phyloP scores from a whole-genome alignment of 1,140 invertebrate genomes.

The Brachionus manjavacas region DNA sequence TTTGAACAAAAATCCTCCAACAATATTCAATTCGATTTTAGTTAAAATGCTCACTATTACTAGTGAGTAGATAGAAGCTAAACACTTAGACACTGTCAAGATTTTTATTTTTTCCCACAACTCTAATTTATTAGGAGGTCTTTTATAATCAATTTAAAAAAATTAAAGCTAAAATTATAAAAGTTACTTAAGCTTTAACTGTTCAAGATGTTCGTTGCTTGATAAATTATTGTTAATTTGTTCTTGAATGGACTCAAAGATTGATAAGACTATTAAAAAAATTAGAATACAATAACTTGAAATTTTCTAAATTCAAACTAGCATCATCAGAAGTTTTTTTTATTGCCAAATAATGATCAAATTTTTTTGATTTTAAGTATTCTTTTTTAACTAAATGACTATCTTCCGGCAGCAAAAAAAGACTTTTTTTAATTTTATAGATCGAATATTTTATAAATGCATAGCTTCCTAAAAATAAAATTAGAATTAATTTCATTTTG shows the following conservation, averaged over 20 bases:
- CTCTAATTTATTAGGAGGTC: conserved; percentile 5
- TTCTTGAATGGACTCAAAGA: background rate
- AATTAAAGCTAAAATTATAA: background rate
- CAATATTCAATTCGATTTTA: background rate
- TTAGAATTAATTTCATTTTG: background rate
- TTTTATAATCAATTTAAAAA: background rate
- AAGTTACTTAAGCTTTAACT: conserved; percentile 4
- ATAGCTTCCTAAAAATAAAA: background rate
- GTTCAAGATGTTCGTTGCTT: conserved; percentile 4
- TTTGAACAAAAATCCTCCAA: conserved; percentile 17
- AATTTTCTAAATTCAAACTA: background rate
- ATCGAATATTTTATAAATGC: background rate
- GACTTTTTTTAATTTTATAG: background rate
- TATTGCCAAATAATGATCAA: background rate
- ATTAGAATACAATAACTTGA: background rate
- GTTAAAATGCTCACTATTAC: background rate
- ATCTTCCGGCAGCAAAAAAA: background rate
- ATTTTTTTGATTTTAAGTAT: background rate
- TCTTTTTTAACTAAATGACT: background rate
- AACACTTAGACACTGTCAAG: background rate
- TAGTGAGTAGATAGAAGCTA: background rate
- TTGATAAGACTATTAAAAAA: background rate
- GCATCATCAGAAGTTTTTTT: conserved; percentile 32
- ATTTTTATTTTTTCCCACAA: conserved; percentile 37
- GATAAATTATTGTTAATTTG: background rate